These are phyloP conservation scores for Polyommatus iphigenia DNA, from an alignment of 2,888 invertebrate genomes.

Conservation along the genomic window DNA sequence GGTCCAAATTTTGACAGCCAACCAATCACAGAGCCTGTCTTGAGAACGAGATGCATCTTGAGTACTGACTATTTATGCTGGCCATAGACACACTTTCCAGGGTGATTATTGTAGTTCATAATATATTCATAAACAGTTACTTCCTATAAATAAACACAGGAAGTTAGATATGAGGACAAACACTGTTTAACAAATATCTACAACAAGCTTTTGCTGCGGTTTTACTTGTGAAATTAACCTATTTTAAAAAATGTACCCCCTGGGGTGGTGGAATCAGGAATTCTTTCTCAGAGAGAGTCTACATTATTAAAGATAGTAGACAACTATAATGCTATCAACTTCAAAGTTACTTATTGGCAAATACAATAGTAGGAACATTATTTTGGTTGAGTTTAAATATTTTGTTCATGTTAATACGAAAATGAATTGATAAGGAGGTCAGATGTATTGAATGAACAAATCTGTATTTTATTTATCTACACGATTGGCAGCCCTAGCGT, in stretches of 20 bases:
- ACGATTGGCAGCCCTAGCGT: slow-evolving; percentile 31
- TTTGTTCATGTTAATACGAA: background rate
- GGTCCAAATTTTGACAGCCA: no score
- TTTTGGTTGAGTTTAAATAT: background rate
- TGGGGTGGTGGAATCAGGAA: no score
- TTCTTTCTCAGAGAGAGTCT: no score
- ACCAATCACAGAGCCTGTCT: no score
- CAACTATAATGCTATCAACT: background rate
- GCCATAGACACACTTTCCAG: no score
- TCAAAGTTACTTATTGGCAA: background rate
- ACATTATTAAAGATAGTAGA: no score
- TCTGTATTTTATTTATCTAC: slow-evolving; percentile 32
- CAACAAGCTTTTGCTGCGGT: background rate
- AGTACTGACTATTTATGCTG: no score
- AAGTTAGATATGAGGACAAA: background rate
- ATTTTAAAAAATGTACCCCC: no score
- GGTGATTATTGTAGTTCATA: background rate
- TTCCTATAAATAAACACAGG: background rate
- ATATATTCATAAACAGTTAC: background rate
- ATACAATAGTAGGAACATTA: no score
- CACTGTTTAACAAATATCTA: background rate
- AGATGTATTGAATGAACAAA: background rate
- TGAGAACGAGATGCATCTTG: no score
- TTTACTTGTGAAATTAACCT: background rate
- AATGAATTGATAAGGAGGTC: background rate